phyloP scores from a whole-genome alignment of 2,113 vertebrate species.

The Percina caprodes region DNA sequence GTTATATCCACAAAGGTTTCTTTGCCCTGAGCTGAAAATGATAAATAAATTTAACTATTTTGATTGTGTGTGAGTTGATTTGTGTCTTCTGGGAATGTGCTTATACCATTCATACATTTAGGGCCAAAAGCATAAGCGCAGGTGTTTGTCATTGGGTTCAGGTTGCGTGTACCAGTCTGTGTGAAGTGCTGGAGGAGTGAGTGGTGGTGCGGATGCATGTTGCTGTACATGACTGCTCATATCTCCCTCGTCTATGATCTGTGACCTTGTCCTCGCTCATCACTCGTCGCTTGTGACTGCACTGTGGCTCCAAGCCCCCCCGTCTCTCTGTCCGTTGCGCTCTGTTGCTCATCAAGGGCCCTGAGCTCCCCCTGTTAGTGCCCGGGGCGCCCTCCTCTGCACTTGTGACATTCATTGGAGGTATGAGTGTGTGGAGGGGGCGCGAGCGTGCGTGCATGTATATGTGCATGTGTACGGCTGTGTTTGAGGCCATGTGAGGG shows the following conservation, averaged over 20 bases:
- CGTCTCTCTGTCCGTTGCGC: slow-evolving; percentile 53
- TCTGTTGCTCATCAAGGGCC: slow-evolving; percentile 71
- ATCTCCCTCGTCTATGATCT: slow-evolving; percentile 70
- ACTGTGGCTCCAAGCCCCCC: slow-evolving; percentile 64
- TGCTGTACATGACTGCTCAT: slow-evolving; percentile 69
- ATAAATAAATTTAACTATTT: slow-evolving; percentile 46
- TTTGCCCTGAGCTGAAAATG: slow-evolving; percentile 23
- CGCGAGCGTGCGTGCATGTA: background rate
- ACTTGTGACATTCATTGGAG: slow-evolving; percentile 76
- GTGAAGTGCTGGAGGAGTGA: slow-evolving; percentile 19
- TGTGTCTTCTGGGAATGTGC: slow-evolving; percentile 2
- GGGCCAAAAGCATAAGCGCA: slow-evolving; percentile 3
- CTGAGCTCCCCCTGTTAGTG: slow-evolving; percentile 62
- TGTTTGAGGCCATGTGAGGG: slow-evolving; percentile 55
- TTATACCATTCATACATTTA: background rate
- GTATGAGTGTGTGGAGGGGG: slow-evolving; percentile 35
- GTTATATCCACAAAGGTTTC: slow-evolving; percentile 37
- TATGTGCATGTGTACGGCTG: background rate
- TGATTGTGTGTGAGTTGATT: slow-evolving; percentile 31
- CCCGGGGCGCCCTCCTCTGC: slow-evolving; percentile 59
- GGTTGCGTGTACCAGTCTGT: slow-evolving; percentile 20
- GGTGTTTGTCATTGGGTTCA: slow-evolving; percentile 40
- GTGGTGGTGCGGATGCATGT: slow-evolving; percentile 45
- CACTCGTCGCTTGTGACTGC: slow-evolving; percentile 68
- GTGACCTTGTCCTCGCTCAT: slow-evolving; percentile 81